phyloP scores from a whole-genome alignment of 2,797 vertebrate species.

The Clarias platycephalus region DNA sequence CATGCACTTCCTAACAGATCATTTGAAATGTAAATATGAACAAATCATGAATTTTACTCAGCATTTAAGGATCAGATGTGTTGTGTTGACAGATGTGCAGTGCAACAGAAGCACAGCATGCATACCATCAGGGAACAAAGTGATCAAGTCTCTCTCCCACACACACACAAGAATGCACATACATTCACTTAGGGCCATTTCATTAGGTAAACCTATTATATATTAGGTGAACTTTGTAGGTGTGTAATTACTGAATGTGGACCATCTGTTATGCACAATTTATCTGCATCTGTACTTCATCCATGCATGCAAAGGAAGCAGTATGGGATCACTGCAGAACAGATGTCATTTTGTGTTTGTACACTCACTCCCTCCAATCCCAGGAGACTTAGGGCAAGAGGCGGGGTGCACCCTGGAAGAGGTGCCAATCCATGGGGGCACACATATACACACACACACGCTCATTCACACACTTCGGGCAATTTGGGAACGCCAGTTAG shows the following conservation, averaged over 20 bases:
- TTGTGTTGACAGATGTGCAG: not conserved
- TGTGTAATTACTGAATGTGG: not conserved
- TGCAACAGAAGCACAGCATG: not conserved
- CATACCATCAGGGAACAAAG: not conserved
- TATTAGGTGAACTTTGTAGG: not conserved
- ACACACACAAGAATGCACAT: not conserved
- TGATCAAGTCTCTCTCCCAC: not conserved
- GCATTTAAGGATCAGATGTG: not conserved
- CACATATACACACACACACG: no score
- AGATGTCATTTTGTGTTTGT: not conserved
- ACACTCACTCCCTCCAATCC: no score
- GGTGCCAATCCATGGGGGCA: no score
- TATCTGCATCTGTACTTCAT: not conserved
- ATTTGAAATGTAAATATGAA: not conserved
- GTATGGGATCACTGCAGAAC: not conserved
- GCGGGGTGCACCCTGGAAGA: no score
- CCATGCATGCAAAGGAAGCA: not conserved
- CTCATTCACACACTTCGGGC: no score
- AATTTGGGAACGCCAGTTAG: no score
- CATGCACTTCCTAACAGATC: not conserved
- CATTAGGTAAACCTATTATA: not conserved
- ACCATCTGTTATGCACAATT: not conserved
- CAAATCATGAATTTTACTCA: not conserved
- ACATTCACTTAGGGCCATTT: not conserved
- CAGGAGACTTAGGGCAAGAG: no score